Base-by-base conservation (phyloP, 2,797 vertebrate genomes). In the Pseudomugil gertrudae region DNA sequence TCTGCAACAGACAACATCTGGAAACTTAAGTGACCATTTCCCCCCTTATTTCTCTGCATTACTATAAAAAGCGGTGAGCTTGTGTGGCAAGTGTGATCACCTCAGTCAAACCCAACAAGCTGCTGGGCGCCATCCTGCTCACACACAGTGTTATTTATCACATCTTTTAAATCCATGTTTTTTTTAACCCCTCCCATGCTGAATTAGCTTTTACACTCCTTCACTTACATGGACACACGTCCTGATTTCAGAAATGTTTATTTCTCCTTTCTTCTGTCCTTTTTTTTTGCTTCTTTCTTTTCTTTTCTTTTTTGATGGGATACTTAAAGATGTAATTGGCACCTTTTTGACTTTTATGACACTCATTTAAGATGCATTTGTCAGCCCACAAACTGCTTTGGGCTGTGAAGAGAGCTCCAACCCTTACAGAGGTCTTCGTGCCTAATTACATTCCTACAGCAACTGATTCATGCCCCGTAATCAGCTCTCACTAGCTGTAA, bases 261-360 rank as follows among this genome's bases (percentile, higher is more conserved):
- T 55, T 76, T 62, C 40, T 47, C 77, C 77, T 84, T 81, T 17
- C 3, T 2, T 61, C 91, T 55, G 33, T 35, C 33, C 13, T 35
- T 35, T 6, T 15, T 50, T 78, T 62, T 38, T 51, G 74, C 77
- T 84, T 79, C 17, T 4, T 2, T 53, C 91, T 87, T 92, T 92
- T 91, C 85, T 93, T 91, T 83, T 81, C 80, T 88, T 88, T 83
- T 76, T 86, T 92, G 87, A 92, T 84, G 88, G 86, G 87, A 92
- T 92, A 92, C 90, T 93, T 95, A 91, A 93, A 87, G 87, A 89
- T 93, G 94, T 94, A 94, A 94, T 94, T 94, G 92, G 89, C 94
- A 94, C 93, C 93, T 93, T 94, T 94, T 92, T 92, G 90, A 94
- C 92, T 94, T 94, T 95, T 94, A 95, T 94, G 92, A 92, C 91